Percentiles rank a stretch among this genome's conserved stretches.
These are phyloP conservation scores for Proales similis DNA, from an alignment of 1,140 invertebrate genomes.

Conservation along the genomic window DNA sequence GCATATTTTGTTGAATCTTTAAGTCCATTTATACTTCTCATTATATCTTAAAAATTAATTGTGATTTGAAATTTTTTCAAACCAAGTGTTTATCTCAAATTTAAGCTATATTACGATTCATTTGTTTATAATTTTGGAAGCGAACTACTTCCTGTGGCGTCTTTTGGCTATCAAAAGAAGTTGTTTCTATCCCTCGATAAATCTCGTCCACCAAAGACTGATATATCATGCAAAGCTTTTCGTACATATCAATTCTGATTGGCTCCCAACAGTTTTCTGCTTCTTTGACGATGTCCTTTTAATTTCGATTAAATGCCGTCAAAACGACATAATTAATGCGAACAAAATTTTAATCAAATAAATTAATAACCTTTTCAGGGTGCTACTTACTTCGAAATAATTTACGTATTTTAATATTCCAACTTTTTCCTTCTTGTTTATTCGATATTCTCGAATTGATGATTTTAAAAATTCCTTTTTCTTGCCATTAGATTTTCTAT, in stretches of 20 bases:
- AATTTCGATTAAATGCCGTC: slow-evolving; percentile 63
- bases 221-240: slow-evolving; percentile 75
- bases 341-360: neutral
- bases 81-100: neutral
- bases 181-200: slow-evolving; percentile 71
- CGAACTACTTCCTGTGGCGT: slow-evolving; percentile 87
- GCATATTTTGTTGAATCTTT: slow-evolving; percentile 12
- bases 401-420: slow-evolving; percentile 83
- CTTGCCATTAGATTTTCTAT: neutral
- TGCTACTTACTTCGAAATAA: slow-evolving; percentile 66
- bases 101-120: slow-evolving; percentile 60
- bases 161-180: slow-evolving; percentile 77
- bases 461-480: slow-evolving; percentile 66
- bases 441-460: slow-evolving; percentile 68
- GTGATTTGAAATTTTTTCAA: neutral
- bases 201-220: slow-evolving; percentile 72
- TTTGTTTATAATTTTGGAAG: slow-evolving; percentile 89
- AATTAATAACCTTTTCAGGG: neutral
- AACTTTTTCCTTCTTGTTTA: slow-evolving; percentile 69
- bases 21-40: slow-evolving; percentile 23
- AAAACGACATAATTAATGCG: slow-evolving; percentile 37
- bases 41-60: slow-evolving; percentile 1
- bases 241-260: slow-evolving; percentile 22
- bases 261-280: slow-evolving; percentile 30
- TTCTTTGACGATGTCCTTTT: slow-evolving; percentile 28